A percentile compares a stretch with the other conserved stretches of the same genome.
Conservation (phyloP, 2,113 vertebrate species). For the Crocuta crocuta region DNA sequence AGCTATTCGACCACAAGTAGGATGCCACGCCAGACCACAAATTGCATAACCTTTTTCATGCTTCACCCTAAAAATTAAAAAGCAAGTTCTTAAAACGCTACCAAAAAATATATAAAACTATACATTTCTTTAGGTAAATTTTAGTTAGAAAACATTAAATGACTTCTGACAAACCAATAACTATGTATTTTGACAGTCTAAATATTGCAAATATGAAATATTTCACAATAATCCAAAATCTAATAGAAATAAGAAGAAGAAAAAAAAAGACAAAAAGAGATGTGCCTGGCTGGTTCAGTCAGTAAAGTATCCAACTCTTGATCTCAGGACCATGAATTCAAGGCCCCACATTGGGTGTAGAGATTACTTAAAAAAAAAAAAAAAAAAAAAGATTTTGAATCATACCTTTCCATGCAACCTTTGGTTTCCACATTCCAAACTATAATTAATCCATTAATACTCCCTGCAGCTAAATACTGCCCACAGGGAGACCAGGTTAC, state of each 20-base stretch:
- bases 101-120: conserved; percentile 43
- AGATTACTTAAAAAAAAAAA: neutral
- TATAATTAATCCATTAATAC: conserved; percentile 90
- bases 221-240: conserved; percentile 5
- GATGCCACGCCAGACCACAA: conserved; percentile 95
- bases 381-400: neutral
- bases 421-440: conserved; percentile 93
- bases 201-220: conserved; percentile 26
- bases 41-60: conserved; percentile 95
- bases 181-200: conserved; percentile 22
- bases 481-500: conserved; percentile 96
- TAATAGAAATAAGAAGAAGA: conserved; percentile 6
- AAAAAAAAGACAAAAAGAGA: neutral
- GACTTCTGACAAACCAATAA: conserved; percentile 8
- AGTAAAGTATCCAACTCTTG: neutral
- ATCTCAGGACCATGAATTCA: neutral
- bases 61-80: conserved; percentile 89
- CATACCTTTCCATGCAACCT: conserved; percentile 94
- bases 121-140: conserved; percentile 29
- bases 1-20: conserved; percentile 89
- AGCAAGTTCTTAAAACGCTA: conserved; percentile 40
- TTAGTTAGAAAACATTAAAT: conserved; percentile 34
- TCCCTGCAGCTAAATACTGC: conserved; percentile 92
- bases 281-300: neutral
- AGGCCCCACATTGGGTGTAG: neutral